phyloP scores from a whole-genome alignment of 2,113 vertebrate species.

The Eurypyga helias region DNA sequence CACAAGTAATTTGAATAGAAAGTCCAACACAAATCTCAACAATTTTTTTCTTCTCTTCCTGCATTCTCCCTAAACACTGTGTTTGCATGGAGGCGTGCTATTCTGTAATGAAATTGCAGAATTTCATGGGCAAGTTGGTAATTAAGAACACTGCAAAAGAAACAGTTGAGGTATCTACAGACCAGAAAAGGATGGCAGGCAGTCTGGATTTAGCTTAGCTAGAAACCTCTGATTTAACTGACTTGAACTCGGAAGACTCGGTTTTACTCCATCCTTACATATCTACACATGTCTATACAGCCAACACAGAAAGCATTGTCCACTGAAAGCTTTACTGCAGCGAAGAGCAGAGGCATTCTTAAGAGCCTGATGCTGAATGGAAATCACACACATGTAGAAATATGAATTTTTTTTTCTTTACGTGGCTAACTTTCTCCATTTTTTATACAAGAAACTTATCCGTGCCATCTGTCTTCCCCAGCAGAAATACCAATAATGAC shows the following conservation, averaged over 20 bases:
- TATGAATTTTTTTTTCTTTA: not conserved
- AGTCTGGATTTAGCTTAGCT: not conserved
- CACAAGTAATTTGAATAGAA: not conserved
- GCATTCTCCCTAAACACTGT: not conserved
- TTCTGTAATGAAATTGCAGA: not conserved
- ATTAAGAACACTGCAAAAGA: not conserved
- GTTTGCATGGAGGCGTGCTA: not conserved
- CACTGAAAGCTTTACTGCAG: not conserved
- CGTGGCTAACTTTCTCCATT: not conserved
- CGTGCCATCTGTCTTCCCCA: not conserved
- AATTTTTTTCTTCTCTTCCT: conserved; percentile 10
- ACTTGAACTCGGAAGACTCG: not conserved
- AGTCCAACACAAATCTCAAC: not conserved
- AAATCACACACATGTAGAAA: not conserved
- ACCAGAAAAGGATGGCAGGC: not conserved
- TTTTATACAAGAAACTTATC: not conserved
- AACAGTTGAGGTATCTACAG: not conserved
- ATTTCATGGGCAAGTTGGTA: not conserved
- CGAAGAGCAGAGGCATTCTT: not conserved
- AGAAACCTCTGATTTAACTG: not conserved
- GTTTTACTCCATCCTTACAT: not conserved
- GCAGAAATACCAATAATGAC: not conserved
- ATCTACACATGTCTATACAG: not conserved
- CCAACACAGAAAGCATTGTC: not conserved
- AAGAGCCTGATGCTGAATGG: not conserved